phyloP scores from a whole-genome alignment of 2,113 vertebrate species.

The Pelobates fuscus region DNA sequence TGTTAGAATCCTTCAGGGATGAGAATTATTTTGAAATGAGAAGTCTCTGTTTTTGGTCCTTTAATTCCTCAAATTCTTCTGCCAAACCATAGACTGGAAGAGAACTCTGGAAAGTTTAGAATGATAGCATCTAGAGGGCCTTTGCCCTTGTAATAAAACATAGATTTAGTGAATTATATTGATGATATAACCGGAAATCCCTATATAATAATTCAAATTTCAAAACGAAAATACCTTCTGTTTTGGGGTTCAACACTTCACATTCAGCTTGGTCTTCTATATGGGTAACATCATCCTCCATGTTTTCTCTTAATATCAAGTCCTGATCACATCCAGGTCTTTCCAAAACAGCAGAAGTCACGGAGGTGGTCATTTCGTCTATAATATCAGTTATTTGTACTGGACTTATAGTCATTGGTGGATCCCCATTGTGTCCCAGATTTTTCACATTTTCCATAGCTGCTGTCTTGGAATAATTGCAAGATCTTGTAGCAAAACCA shows the following conservation, averaged over 20 bases:
- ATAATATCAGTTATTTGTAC: constrained; percentile 57
- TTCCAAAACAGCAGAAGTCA: background rate
- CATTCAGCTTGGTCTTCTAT: background rate
- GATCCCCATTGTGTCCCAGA: constrained; percentile 59
- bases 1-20: too few species aligned
- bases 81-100: too few species aligned
- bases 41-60: too few species aligned
- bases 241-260: background rate
- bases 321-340: constrained; percentile 18
- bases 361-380: constrained; percentile 49
- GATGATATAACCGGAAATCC: too few species aligned
- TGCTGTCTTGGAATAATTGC: background rate
- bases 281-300: constrained; percentile 18
- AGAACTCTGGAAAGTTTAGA: too few species aligned
- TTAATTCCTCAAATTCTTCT: too few species aligned
- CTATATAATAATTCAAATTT: too few species aligned
- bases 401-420: constrained; percentile 44
- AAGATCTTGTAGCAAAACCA: constrained; percentile 19
- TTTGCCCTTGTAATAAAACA: too few species aligned
- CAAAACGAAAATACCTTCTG: constrained; percentile 67
- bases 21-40: too few species aligned
- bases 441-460: constrained; percentile 68
- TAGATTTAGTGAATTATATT: too few species aligned
- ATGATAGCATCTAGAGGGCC: too few species aligned
- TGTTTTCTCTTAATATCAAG: background rate